Percentiles rank a stretch among this genome's conserved stretches.
These are phyloP conservation scores for Leucozona laternaria DNA, from an alignment of 2,888 invertebrate species.

Conservation along the genomic window DNA sequence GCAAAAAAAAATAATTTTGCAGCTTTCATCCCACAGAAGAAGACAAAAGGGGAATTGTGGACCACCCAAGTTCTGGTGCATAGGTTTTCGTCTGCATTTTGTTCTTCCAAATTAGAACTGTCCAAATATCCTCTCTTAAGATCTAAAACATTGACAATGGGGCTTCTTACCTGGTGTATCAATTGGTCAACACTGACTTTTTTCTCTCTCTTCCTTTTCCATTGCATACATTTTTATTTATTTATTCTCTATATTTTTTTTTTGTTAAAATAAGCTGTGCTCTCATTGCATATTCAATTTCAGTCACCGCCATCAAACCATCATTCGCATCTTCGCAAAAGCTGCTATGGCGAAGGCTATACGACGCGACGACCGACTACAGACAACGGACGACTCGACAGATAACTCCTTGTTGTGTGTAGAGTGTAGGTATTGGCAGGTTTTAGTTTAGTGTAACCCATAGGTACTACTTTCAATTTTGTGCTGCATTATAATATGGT, in stretches of 20 bases:
- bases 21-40: too few relatives aligned
- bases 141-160: too few relatives aligned
- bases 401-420: constrained; percentile 2
- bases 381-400: too few relatives aligned
- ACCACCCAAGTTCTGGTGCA: too few relatives aligned
- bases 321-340: constrained; percentile 34
- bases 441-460: constrained; percentile 4
- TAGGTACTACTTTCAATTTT: constrained; percentile 25
- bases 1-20: too few relatives aligned
- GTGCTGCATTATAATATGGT: not conserved
- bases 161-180: not conserved
- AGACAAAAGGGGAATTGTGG: too few relatives aligned
- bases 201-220: not conserved
- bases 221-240: constrained; percentile 56
- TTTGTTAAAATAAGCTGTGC: constrained; percentile 23
- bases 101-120: too few relatives aligned
- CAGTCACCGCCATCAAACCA: constrained; percentile 31
- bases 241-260: constrained; percentile 35
- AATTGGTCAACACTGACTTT: not conserved
- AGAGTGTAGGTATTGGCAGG: constrained; percentile 35
- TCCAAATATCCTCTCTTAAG: too few relatives aligned
- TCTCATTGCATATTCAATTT: constrained; percentile 73
- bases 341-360: not conserved
- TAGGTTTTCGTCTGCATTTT: too few relatives aligned
- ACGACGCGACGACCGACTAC: not conserved